A percentile compares a stretch with the other conserved stretches of the same genome.
phyloP scores from a whole-genome alignment of 2,113 vertebrate genomes.

The Alaudala cheleensis region DNA sequence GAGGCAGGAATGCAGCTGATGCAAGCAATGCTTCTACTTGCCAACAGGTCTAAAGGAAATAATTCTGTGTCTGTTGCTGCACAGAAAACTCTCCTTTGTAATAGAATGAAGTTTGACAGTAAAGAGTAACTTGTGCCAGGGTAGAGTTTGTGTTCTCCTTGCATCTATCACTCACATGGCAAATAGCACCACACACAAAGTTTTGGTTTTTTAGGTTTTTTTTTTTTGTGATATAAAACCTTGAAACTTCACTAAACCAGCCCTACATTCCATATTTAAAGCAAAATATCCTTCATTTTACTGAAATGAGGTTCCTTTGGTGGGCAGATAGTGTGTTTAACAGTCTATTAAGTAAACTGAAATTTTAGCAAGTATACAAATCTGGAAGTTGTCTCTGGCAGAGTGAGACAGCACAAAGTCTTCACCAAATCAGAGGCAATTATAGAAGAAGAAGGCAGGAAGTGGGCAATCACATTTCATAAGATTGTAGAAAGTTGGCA shows the following conservation, averaged over 20 bases:
- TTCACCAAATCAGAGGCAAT: background rate
- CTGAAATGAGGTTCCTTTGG: background rate
- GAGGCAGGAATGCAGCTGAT: background rate
- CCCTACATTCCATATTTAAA: background rate
- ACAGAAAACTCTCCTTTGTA: background rate
- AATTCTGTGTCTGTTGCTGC: background rate
- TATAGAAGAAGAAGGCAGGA: background rate
- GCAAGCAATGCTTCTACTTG: background rate
- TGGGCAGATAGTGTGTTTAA: background rate
- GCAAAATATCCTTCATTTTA: background rate
- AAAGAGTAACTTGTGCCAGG: background rate
- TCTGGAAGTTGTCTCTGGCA: background rate
- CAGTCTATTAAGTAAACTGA: background rate
- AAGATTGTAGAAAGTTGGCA: background rate
- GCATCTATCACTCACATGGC: background rate
- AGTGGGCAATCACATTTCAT: background rate
- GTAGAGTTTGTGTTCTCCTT: background rate
- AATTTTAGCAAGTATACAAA: background rate
- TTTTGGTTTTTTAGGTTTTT: too few species aligned
- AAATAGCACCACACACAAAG: background rate
- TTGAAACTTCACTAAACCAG: background rate
- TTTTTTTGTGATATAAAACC: background rate
- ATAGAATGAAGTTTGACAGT: background rate
- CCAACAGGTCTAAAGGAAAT: background rate
- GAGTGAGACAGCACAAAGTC: background rate